Conservation (phyloP, 1,140 invertebrate genomes). For the Heliconius hewitsoni region DNA sequence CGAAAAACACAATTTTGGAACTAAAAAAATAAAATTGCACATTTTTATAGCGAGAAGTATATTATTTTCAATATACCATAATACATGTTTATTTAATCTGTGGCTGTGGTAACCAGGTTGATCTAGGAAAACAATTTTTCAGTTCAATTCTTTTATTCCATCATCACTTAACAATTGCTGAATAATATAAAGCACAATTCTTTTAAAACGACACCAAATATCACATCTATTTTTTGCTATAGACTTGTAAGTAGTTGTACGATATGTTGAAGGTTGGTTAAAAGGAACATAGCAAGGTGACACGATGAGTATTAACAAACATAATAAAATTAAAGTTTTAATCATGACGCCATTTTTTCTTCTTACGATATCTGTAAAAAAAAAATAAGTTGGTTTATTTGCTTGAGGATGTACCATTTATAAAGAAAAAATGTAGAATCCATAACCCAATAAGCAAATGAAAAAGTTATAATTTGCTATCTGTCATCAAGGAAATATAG, state of each 20-base stretch:
- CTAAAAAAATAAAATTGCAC: too few relatives aligned
- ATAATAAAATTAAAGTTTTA: not conserved
- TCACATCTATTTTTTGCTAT: conserved; percentile 38
- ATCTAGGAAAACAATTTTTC: not conserved
- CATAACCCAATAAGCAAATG: not conserved
- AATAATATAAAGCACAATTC: conserved; percentile 49
- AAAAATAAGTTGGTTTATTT: not conserved
- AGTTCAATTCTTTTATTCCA: not conserved
- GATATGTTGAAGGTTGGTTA: conserved; percentile 25
- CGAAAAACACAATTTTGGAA: too few relatives aligned
- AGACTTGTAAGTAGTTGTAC: not conserved
- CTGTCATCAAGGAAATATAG: too few relatives aligned
- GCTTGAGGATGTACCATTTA: not conserved
- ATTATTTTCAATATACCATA: too few relatives aligned
- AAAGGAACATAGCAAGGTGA: conserved; percentile 17
- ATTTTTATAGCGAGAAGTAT: too few relatives aligned
- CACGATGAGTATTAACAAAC: not conserved
- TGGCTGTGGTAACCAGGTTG: not conserved
- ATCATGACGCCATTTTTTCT: not conserved
- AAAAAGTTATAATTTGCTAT: too few relatives aligned
- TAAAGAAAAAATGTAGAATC: not conserved
- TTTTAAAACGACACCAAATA: conserved; percentile 52
- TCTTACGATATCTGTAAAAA: not conserved
- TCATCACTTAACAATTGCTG: conserved; percentile 52
- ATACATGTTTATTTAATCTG: too few relatives aligned